These are phyloP conservation scores for Mythimna pallens DNA, from an alignment of 2,888 invertebrate species.

Conservation along the genomic window DNA sequence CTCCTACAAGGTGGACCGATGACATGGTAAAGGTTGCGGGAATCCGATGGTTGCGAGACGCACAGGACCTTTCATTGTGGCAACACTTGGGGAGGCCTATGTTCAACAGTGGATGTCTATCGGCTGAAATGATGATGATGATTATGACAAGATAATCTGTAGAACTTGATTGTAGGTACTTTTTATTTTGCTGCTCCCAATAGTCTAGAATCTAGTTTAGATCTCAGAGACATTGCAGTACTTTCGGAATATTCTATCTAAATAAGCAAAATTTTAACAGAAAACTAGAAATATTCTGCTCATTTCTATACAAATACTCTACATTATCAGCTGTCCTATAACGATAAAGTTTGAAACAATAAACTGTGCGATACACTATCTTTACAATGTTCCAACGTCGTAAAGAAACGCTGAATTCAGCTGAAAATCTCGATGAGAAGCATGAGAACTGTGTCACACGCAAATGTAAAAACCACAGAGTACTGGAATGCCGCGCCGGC, in stretches of 20 bases:
- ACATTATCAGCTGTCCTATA: conserved; percentile 56
- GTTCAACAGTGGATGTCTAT: no score
- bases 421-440: conserved; percentile 34
- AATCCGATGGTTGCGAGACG: no score
- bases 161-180: no score
- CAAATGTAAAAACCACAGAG: conserved; percentile 60
- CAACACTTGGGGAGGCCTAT: no score
- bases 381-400: conserved; percentile 43
- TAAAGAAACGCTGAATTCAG: conserved; percentile 53
- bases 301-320: conserved; percentile 48
- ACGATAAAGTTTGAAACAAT: conserved; percentile 59
- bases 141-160: no score
- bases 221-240: neutral
- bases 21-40: no score
- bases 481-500: no score
- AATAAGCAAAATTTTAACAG: conserved; percentile 11
- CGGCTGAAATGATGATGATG: no score
- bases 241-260: conserved; percentile 14
- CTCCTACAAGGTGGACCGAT: no score
- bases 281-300: conserved; percentile 18
- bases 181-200: neutral
- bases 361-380: conserved; percentile 59
- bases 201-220: conserved; percentile 6
- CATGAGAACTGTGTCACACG: conserved; percentile 45
- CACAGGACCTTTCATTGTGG: no score